Evolutionary conservation across 2,888 invertebrate genomes (phyloP).

Genomic region (Patella caerulea): DNA sequence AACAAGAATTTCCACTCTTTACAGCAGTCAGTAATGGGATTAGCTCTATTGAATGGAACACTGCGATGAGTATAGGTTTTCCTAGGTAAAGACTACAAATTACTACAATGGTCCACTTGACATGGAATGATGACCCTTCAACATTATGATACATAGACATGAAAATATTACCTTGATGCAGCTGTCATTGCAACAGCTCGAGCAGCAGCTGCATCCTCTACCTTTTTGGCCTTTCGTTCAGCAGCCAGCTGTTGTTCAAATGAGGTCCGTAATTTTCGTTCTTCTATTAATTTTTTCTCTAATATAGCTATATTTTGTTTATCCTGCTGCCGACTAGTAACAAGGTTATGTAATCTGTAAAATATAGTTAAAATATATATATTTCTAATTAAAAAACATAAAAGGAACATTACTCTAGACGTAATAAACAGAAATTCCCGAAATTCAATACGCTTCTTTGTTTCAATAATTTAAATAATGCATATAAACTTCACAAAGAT

Average conservation of each 20-base stretch:
- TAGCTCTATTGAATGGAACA: no score
- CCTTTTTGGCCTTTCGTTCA: constrained; percentile 81
- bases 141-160: neutral
- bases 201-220: constrained; percentile 74
- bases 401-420: no score
- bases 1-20: no score
- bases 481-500: no score
- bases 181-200: constrained; percentile 66
- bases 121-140: neutral
- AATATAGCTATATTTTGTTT: constrained; percentile 81
- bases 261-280: constrained; percentile 83
- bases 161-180: constrained; percentile 52
- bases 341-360: constrained; percentile 81
- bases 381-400: no score
- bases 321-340: constrained; percentile 82
- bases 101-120: neutral
- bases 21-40: no score
- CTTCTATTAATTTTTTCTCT: constrained; percentile 88
- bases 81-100: no score
- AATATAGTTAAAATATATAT: constrained; percentile 7
- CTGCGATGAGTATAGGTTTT: no score
- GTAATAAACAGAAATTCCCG: no score
- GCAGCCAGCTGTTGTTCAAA: constrained; percentile 82
- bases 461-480: no score
- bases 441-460: no score